A percentile compares a stretch with the other conserved stretches of the same genome.
Conservation (phyloP, 1,140 invertebrate genomes). For the Aphaenogaster rudis region DNA sequence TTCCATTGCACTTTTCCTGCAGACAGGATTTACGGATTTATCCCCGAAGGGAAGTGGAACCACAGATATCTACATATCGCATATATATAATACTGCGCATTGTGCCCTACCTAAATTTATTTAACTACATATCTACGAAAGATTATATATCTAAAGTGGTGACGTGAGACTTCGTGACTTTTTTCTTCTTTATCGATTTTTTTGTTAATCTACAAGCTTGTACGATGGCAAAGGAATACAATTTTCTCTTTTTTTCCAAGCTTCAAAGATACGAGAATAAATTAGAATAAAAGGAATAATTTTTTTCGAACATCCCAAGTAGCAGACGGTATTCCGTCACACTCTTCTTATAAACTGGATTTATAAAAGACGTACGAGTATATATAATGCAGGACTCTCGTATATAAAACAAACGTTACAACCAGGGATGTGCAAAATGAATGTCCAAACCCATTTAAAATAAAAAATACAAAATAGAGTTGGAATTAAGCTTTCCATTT, state of each 20-base stretch:
- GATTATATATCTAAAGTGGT: neutral
- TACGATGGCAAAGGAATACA: neutral
- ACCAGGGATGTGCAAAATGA: too few species aligned
- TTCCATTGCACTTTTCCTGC: neutral
- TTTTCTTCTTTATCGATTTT: neutral
- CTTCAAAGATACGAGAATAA: neutral
- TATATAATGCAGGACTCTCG: too few species aligned
- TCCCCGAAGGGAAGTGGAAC: neutral
- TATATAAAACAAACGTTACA: too few species aligned
- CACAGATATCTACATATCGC: too few species aligned
- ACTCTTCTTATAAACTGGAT: neutral
- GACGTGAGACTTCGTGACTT: neutral
- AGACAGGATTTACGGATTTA: neutral
- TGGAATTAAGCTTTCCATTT: too few species aligned
- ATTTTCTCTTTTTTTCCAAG: neutral
- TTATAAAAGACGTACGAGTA: neutral
- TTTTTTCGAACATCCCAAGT: neutral
- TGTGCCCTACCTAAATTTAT: neutral
- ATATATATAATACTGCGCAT: neutral
- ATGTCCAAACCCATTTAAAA: too few species aligned
- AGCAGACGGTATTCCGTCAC: neutral
- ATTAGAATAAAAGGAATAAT: neutral
- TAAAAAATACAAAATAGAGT: too few species aligned
- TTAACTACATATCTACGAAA: slow-evolving; percentile 7
- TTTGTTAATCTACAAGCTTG: neutral